Evolutionary conservation across 2,888 invertebrate species (phyloP), one percentile per base, ranked within the genome.

Genomic region (Drosophila suboccidentalis): DNA sequence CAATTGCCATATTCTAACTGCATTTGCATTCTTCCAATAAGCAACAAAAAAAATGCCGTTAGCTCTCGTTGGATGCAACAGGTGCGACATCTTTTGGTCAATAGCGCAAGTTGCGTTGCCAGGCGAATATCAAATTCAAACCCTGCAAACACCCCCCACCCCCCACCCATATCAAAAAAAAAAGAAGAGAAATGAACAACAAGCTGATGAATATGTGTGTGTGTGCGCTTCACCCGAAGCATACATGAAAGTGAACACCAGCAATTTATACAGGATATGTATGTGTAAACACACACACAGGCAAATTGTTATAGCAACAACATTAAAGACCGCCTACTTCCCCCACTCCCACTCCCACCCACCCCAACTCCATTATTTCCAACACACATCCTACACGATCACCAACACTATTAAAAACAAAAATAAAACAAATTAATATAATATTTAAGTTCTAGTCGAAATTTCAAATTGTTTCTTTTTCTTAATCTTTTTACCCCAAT

Each of bases 371-470:
- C 10, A 44, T 36, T 13, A 9, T 43, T 62, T 62, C 50, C 50
- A 41, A 39, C 13, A 43, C 38, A 26, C 17, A 32, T 26, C 43
- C 1, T 4, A 4, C 19, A 43, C 43, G 19, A 4, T 1, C 15
- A 39, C 38, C 47, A 70, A 67, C 17, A 58, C 38, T 38, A 39
- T 22, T 29, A 29, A 46, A 43, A 38, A 49, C 29, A 44, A 39
- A 38, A 47, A 32, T 17, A 17, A 13, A 61, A 39, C 46, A 36
- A 19, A 38, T 68, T 69, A 72, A 80, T 41, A 36, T 89, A 87
- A 78, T 74, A 80, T 75, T 87, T 91, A 90, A 91, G 90, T 91
- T 91, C 91, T 91, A 91, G 91, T 91, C 91, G 90, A 91, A 91
- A 91, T 91, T 91, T 83, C 54, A 81, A 85, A 89, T 82, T 84